phyloP scores from a whole-genome alignment of 2,888 invertebrate genomes.

The Pandemis corylana region DNA sequence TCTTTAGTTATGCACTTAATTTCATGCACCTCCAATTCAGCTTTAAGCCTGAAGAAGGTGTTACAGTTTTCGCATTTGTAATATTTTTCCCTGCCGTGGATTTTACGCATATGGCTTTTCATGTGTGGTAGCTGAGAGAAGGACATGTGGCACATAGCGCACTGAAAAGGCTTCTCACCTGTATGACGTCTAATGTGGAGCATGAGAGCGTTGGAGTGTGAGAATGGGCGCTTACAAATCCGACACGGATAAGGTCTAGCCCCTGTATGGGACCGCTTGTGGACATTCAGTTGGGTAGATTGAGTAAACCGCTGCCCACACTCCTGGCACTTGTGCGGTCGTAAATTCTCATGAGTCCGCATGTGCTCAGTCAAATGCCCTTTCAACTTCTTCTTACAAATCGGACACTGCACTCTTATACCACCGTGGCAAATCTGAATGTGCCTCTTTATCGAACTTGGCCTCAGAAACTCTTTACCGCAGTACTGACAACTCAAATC shows the following conservation, averaged over 20 bases:
- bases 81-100: conserved; percentile 91
- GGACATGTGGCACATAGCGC: conserved; percentile 88
- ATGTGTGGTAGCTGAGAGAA: conserved; percentile 94
- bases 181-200: conserved; percentile 93
- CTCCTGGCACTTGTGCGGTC: conserved; percentile 91
- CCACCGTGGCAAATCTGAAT: conserved; percentile 90
- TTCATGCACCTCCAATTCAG: conserved; percentile 88
- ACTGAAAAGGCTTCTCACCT: conserved; percentile 93
- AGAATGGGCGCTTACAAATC: conserved; percentile 91
- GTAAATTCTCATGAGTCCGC: conserved; percentile 90
- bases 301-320: conserved; percentile 93
- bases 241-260: conserved; percentile 93
- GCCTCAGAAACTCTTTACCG: conserved; percentile 90
- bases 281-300: conserved; percentile 93
- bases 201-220: conserved; percentile 93
- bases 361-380: conserved; percentile 93
- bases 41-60: conserved; percentile 90
- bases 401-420: conserved; percentile 90
- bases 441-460: conserved; percentile 91
- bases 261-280: conserved; percentile 93
- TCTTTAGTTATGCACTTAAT: conserved; percentile 75
- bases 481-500: conserved; percentile 93
- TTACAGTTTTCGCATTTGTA: conserved; percentile 91
- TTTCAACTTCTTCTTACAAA: conserved; percentile 92
- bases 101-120: conserved; percentile 94